A percentile compares a stretch with the other conserved stretches of the same genome.
These are phyloP conservation scores for Vireo altiloquus DNA, from an alignment of 2,113 vertebrate species.

Conservation along the genomic window DNA sequence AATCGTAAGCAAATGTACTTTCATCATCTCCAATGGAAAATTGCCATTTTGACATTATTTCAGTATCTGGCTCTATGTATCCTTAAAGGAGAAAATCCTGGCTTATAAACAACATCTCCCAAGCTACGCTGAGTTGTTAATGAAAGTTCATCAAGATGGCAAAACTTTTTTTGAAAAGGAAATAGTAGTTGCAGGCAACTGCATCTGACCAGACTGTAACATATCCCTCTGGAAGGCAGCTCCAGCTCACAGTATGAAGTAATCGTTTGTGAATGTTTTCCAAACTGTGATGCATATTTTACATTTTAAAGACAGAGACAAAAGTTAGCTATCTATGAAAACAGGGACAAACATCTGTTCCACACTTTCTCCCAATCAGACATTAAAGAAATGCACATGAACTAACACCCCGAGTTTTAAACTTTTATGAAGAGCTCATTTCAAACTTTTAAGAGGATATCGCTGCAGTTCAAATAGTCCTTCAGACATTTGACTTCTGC, in stretches of 20 bases:
- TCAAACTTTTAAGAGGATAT: slow-evolving; percentile 39
- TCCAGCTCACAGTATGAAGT: slow-evolving; percentile 17
- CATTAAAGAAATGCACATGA: not conserved
- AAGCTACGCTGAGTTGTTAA: not conserved
- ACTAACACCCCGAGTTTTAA: not conserved
- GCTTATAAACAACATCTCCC: not conserved
- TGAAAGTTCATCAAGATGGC: not conserved
- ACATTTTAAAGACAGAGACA: slow-evolving; percentile 37
- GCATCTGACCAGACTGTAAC: not conserved
- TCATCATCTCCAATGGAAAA: not conserved
- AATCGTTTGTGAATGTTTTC: slow-evolving; percentile 42
- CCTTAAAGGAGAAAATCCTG: not conserved
- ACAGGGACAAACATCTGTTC: slow-evolving; percentile 33
- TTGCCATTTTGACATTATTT: not conserved
- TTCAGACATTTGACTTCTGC: slow-evolving; percentile 58
- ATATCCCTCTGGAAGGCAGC: slow-evolving; percentile 32
- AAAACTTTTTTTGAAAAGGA: not conserved
- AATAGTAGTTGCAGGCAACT: not conserved
- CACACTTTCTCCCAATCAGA: slow-evolving; percentile 17
- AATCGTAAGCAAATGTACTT: not conserved
- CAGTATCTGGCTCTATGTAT: not conserved
- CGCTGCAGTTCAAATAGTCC: not conserved
- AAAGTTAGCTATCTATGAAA: slow-evolving; percentile 21
- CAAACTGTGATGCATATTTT: slow-evolving; percentile 42
- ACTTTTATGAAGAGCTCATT: slow-evolving; percentile 2